Evolutionary conservation across 2,888 invertebrate genomes (phyloP), one percentile per base, ranked within the genome.

Genomic region (Chrysolina americana): DNA sequence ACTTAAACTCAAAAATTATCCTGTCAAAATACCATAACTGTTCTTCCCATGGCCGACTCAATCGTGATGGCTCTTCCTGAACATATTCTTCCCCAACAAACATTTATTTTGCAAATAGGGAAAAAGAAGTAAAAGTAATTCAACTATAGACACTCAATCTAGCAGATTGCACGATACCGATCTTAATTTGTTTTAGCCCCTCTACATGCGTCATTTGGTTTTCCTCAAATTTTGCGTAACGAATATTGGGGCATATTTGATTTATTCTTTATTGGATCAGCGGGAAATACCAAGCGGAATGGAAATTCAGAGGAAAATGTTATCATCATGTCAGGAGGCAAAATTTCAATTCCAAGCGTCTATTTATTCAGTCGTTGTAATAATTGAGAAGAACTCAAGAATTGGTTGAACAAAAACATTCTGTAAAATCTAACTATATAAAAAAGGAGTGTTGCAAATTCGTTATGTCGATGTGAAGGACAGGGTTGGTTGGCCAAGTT

Each of bases 171-270:
- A 59, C 77, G 83, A 83, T 83, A 82, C 75, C 68, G 71, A 83
- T 83, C 83, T 82, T 81, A 82, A 83, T 82, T 82, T 81, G 80
- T 81, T 81, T 78, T 50, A 71, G 73, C 79, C 81, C 81, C 81
- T 78, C 65, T 81, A 79, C 76, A 80, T 77, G 80, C 78, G 77
- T 79, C 81, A 81, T 80, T 79, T 79, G 75, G 74, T 76, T 74
- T 65, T 74, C 73, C 68, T 62, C 70, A 76, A 79, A 79, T 78
- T 81, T 75, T 75, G 53, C 53, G 65, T 44, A 59, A 63, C 41
- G 65, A 28, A 62, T 65, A 62, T 71, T 70, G 68, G 28, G 56
- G 44, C 59, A 47, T 64, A 48, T 53, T 70, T 73, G 73, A 73
- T 76, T 75, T 69, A 72, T 75, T n/a, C 41, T 21, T 56, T 23